Evolutionary conservation across 2,888 invertebrate genomes (phyloP).

Genomic region (Yponomeuta cagnagella): DNA sequence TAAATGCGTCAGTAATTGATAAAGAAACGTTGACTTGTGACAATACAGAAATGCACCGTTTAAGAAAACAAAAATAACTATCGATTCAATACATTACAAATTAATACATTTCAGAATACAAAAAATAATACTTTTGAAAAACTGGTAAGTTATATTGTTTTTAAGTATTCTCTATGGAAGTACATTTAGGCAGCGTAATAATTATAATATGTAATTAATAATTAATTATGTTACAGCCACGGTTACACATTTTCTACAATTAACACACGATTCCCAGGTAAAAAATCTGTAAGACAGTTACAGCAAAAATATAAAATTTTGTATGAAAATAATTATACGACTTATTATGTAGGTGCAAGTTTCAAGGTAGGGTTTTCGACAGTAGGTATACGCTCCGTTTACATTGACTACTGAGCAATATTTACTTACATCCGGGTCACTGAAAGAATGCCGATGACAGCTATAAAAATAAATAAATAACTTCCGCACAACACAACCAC

Average conservation of each 20-base stretch:
- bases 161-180: conserved; percentile 50
- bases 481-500: no score
- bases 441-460: no score
- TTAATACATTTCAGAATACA: conserved; percentile 23
- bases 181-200: conserved; percentile 31
- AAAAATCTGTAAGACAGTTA: conserved; percentile 43
- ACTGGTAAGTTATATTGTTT: conserved; percentile 39
- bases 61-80: conserved; percentile 18
- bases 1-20: conserved; percentile 40
- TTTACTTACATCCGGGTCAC: background rate
- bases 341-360: conserved; percentile 50
- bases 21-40: conserved; percentile 40
- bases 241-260: conserved; percentile 7
- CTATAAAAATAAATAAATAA: no score
- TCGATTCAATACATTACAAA: conserved; percentile 25
- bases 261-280: conserved; percentile 30
- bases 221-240: conserved; percentile 3
- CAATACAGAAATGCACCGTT: conserved; percentile 42
- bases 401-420: conserved; percentile 16
- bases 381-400: conserved; percentile 2
- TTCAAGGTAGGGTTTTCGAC: conserved; percentile 42
- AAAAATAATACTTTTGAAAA: conserved; percentile 56
- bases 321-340: conserved; percentile 60
- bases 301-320: conserved; percentile 57
- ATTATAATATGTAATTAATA: background rate